Percentiles rank a stretch among this genome's conserved stretches.
phyloP scores from a whole-genome alignment of 2,113 vertebrate genomes.

The Colossoma macropomum region DNA sequence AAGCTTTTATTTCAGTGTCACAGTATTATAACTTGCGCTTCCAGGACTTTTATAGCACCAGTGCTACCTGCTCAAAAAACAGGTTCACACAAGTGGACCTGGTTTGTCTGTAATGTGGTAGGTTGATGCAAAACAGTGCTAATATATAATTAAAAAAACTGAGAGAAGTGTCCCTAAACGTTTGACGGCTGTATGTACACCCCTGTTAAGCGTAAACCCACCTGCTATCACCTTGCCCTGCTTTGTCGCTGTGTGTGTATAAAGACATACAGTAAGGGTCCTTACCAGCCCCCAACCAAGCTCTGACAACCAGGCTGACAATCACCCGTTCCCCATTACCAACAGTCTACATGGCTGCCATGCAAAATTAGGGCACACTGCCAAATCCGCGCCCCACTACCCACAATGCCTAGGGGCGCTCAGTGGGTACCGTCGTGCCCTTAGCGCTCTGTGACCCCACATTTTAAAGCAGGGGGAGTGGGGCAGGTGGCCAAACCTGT shows the following conservation, averaged over 20 bases:
- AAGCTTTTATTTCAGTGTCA: no score
- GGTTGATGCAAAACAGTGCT: no score
- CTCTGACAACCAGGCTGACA: conserved; percentile 10
- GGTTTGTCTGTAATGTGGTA: no score
- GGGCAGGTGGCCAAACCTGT: conserved; percentile 63
- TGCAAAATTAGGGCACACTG: conserved; percentile 35
- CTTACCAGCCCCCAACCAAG: conserved; percentile 1
- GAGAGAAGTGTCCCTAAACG: no score
- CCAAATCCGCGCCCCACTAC: conserved; percentile 26
- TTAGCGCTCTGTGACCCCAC: conserved; percentile 16
- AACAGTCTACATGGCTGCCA: conserved; percentile 4
- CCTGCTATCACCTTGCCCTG: no score
- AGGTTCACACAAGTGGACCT: no score
- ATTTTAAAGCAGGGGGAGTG: conserved; percentile 9
- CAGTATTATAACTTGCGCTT: no score
- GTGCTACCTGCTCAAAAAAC: no score
- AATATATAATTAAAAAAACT: no score
- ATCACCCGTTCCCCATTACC: conserved; percentile 5
- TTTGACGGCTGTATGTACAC: no score
- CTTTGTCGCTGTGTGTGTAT: background rate
- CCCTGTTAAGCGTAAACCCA: no score
- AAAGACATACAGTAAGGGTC: conserved; percentile 33
- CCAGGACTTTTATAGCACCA: no score
- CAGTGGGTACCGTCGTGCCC: conserved; percentile 9
- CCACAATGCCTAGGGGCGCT: conserved; percentile 35